Base-by-base conservation (phyloP, 2,888 invertebrate genomes). In the Smittia aterrima region DNA sequence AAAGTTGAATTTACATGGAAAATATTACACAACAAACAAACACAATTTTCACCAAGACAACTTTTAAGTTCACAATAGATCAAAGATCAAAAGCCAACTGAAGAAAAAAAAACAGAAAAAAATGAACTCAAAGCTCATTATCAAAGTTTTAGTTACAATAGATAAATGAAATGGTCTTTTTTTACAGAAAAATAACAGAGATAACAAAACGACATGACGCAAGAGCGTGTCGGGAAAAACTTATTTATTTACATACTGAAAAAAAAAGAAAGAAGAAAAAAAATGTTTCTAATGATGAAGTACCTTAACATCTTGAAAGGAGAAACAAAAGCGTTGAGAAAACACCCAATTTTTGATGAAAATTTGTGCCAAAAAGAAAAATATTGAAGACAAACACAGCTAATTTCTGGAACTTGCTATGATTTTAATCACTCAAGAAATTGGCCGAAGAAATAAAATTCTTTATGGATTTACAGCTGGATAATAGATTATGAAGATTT, bases 91-190 rank as follows among this genome's bases (percentile, higher is more conserved):
- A 70, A 32, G 32, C 32, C 3, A 16, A n/a, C 54, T 53, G n/a
- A 64, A 64, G 7, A 24, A 24, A 16, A 18, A 68, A 40, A 68
- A 66, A 13, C 3, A 4, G 9, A 32, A 3, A 32, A 32, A 32
- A 32, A 32, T 32, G 32, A 32, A 32, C 32, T 32, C 32, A 6
- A 32, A 32, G 11, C 66, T 66, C 68, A 71, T 58, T 71, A 58
- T 71, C 20, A 71, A 38, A 1, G 16, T 20, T 71, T 58, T 32
- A 38, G 54, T 71, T 71, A 58, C 71, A 71, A 71, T 71, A 71
- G 71, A 71, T 71, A 71, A 71, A 71, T 71, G 54, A 54, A 71
- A 71, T 58, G 71, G 71, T 71, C 71, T 71, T 71, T 71, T 71
- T 71, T 71, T 71, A 71, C 71, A 71, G 71, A 58, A 58, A 38